Base-by-base conservation (phyloP, 2,113 vertebrate species). In the Nibea coibor region DNA sequence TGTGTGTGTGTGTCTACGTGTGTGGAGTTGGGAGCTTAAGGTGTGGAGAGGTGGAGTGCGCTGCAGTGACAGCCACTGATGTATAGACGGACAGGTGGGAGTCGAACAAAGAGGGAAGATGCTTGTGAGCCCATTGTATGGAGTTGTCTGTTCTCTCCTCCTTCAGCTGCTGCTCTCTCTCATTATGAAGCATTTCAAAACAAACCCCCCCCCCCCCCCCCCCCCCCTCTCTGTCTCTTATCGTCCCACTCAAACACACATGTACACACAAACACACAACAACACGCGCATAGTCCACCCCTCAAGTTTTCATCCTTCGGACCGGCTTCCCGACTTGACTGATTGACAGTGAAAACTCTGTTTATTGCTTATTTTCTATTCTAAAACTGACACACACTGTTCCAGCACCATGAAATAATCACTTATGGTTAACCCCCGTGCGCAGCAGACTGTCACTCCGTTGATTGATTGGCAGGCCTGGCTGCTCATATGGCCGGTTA, bases 31-130 rank as follows among this genome's bases (percentile, higher is more conserved):
- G 35, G 35, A 9, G 35, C 12, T 19, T 51, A 75, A 77, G 67
- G 82, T 75, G 75, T 54, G 42, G 57, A 81, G 57, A 80, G 81
- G 53, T 53, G 72, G 66, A 61, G 69, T 51, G 20, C 51, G 14
- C 47, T 45, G 31, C 53, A 67, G 24, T 85, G 92, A 86, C 85
- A 86, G 79, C 48, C 47, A 58, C 70, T 88, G 87, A 90, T 88
- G 72, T 85, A 91, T 83, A 81, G 88, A 78, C 54, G 31, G 66
- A 63, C 76, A 88, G 90, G 88, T 89, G 89, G 81, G 61, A 88
- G 88, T 82, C 70, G 73, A 76, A 63, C 54, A 84, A 61, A 71
- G 78, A 76, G 72, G 39, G 63, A 64, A 66, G 71, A 78, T 63
- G 72, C 75, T 67, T 53, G 24, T 66, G 69, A 82, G 86, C 35